These are phyloP conservation scores for Phoxinus phoxinus DNA, from an alignment of 2,113 vertebrate species.

Conservation along the genomic window DNA sequence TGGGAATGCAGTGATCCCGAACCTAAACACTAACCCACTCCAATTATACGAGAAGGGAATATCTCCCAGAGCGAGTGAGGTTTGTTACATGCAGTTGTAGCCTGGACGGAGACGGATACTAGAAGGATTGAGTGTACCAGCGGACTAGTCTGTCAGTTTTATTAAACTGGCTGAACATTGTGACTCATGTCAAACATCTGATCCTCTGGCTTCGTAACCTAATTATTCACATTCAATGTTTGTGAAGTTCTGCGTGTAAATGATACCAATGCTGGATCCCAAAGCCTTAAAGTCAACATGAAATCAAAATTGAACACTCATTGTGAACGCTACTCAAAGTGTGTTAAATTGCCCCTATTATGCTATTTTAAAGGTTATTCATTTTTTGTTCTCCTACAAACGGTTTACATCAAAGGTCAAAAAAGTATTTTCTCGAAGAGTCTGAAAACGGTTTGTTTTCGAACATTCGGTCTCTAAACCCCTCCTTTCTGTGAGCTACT, in stretches of 20 bases:
- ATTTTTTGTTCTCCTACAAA: too few species aligned
- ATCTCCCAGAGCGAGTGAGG: neutral
- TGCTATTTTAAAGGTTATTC: too few species aligned
- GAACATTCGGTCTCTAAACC: too few species aligned
- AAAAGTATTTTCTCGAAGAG: too few species aligned
- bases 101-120: neutral
- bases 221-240: slow-evolving; percentile 9
- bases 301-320: slow-evolving; percentile 1
- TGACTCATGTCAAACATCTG: slow-evolving; percentile 24
- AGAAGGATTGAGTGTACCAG: slow-evolving; percentile 21
- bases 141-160: slow-evolving; percentile 15
- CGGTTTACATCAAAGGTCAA: too few species aligned
- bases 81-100: neutral
- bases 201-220: neutral
- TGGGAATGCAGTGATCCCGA: neutral
- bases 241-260: slow-evolving; percentile 3
- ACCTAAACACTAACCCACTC: neutral
- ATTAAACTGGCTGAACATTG: slow-evolving; percentile 20
- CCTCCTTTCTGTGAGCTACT: too few species aligned
- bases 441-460: too few species aligned
- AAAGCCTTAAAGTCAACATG: slow-evolving; percentile 3
- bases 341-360: too few species aligned
- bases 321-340: neutral
- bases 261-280: slow-evolving; percentile 14
- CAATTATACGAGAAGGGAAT: neutral